Percentiles rank a stretch among this genome's conserved stretches.
Evolutionary conservation across 2,888 invertebrate species (phyloP).

Genomic region (Yponomeuta evonymella): DNA sequence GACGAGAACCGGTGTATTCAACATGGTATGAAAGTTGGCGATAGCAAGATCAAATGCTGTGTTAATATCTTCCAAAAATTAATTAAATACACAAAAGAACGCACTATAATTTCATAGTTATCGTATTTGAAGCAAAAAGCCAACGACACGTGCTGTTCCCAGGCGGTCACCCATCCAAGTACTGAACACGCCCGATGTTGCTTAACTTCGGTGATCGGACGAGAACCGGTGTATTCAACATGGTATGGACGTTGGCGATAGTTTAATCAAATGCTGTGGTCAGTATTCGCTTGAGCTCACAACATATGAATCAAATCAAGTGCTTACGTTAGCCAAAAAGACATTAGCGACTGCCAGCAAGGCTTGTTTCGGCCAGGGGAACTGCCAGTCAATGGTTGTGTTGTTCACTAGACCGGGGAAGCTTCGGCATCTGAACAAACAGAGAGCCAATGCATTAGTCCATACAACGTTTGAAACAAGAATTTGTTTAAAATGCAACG

Average conservation of each 20-base stretch:
- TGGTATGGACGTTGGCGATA: constrained; percentile 31
- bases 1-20: constrained; percentile 31
- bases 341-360: constrained; percentile 90
- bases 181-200: constrained; percentile 28
- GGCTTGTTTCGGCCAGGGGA: constrained; percentile 95
- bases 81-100: too few relatives aligned
- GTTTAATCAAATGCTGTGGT: not conserved
- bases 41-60: not conserved
- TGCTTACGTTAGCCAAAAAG: constrained; percentile 84
- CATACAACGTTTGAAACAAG: not conserved
- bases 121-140: constrained; percentile 13
- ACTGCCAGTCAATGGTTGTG: constrained; percentile 95
- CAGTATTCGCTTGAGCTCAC: too few relatives aligned
- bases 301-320: not conserved
- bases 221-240: constrained; percentile 33
- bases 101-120: too few relatives aligned
- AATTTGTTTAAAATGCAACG: not conserved
- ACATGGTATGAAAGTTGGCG: not conserved
- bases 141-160: constrained; percentile 18
- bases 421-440: constrained; percentile 80
- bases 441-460: not conserved
- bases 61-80: too few relatives aligned
- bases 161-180: constrained; percentile 28
- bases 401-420: constrained; percentile 95
- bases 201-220: constrained; percentile 32